Base-by-base conservation (phyloP, 2,113 vertebrate genomes). In the Spilogale gracilis region DNA sequence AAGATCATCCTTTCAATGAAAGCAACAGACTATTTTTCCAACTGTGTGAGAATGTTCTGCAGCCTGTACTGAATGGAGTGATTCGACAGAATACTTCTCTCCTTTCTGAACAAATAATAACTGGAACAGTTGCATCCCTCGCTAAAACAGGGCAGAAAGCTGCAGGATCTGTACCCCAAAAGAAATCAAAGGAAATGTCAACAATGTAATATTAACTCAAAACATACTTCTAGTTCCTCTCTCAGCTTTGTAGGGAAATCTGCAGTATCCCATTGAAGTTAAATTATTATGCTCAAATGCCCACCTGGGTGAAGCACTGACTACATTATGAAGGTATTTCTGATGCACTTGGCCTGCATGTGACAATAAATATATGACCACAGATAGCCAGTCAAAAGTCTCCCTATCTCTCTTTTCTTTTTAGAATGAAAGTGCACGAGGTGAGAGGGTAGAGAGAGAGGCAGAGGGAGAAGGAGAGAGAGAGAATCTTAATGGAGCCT, bases 1-100 rank as follows among this genome's bases (percentile, higher is more conserved):
- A 95, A 94, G 52, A 95, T 81, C 54, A 88, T 81, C 81, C 48
- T 93, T 93, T 96, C 94, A 95, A 93, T 27, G 89, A 96, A 89
- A 79, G 60, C 63, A 71, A 86, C 74, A 90, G 56, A 92, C 60
- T 73, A 21, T 89, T 95, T 97, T 80, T 96, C 92, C 95, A 93
- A 56, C 78, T 94, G 74, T 73, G 25, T 38, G 0, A 2, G 89
- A 74, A 67, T 30, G 27, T 52, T 93, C 81, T 11, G 1, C 76
- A 76, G 94, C 43, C 52, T 4, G 30, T 81, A 7, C 38, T 76
- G 71, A 97, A 84, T 43, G 56, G 48, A 38, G 60, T 89, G 60
- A 95, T 78, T 10, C 4, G 1, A 96, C 58, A 82, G 80, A 97
- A 81, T 48, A 50, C 43, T 23, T 48, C n/a, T 91, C 58, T 95